Conservation (phyloP, 2,797 vertebrate genomes). For the Channa striata region DNA sequence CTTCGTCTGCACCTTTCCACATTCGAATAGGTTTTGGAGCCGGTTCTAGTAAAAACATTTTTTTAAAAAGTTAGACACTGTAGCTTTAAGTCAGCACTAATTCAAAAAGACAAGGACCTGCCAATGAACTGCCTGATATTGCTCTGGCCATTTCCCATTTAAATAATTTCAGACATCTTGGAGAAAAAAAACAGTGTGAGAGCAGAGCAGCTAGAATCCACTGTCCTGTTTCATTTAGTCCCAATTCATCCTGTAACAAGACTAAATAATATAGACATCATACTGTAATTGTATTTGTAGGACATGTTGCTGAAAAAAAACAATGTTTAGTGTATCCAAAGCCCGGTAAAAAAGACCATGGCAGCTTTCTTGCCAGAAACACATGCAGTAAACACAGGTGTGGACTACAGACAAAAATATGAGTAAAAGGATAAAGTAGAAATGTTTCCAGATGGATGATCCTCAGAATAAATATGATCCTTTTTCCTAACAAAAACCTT, state of each 20-base stretch:
- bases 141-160: constrained; percentile 13
- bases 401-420: constrained; percentile 35
- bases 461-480: constrained; percentile 54
- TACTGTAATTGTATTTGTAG: too few species aligned
- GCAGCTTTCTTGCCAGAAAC: not conserved
- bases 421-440: constrained; percentile 11
- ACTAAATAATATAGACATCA: not conserved
- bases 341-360: not conserved
- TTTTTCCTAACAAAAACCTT: constrained; percentile 43
- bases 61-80: too few species aligned
- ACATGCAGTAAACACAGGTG: constrained; percentile 18
- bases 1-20: too few species aligned
- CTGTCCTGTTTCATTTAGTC: not conserved
- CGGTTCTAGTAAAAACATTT: too few species aligned
- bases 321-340: not conserved
- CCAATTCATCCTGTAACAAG: constrained; percentile 1
- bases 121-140: constrained; percentile 13
- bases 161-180: constrained; percentile 6
- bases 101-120: constrained; percentile 28
- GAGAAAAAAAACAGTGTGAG: not conserved
- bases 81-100: constrained; percentile 19
- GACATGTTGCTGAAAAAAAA: not conserved
- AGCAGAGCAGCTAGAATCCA: constrained; percentile 10
- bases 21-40: too few species aligned
- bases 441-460: constrained; percentile 50